Percentiles rank a stretch among this genome's conserved stretches.
These are phyloP conservation scores for Pangasius mekongensis DNA, from an alignment of 2,797 vertebrate genomes.

Conservation along the genomic window DNA sequence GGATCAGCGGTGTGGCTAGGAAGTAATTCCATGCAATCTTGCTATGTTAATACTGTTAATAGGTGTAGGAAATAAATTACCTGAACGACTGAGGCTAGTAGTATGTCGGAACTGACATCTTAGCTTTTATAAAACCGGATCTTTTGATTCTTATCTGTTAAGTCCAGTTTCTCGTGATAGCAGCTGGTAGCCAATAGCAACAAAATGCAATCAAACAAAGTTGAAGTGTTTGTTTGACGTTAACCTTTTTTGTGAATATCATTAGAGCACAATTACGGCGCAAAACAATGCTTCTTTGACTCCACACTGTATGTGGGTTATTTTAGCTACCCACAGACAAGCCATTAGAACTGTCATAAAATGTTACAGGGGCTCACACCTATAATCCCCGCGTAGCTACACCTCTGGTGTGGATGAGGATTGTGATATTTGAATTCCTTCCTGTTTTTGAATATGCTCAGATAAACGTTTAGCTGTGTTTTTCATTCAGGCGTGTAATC, in stretches of 20 bases:
- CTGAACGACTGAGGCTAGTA: neutral
- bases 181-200: neutral
- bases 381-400: neutral
- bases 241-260: neutral
- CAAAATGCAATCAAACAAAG: neutral
- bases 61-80: neutral
- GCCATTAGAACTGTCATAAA: neutral
- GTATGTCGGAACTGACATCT: neutral
- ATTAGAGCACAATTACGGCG: neutral
- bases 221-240: neutral
- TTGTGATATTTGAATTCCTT: neutral
- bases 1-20: neutral
- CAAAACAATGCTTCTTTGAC: neutral
- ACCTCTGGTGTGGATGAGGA: neutral
- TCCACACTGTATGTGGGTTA: neutral
- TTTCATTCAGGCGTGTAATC: conserved; percentile 42
- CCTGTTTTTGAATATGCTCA: conserved; percentile 39
- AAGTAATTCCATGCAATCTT: neutral
- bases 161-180: neutral
- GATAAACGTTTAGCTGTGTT: conserved; percentile 43
- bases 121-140: neutral
- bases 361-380: neutral
- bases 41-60: neutral
- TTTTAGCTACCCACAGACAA: neutral
- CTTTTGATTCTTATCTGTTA: neutral